Base-by-base conservation (phyloP, 1,140 invertebrate species). In the Phortica variegata region DNA sequence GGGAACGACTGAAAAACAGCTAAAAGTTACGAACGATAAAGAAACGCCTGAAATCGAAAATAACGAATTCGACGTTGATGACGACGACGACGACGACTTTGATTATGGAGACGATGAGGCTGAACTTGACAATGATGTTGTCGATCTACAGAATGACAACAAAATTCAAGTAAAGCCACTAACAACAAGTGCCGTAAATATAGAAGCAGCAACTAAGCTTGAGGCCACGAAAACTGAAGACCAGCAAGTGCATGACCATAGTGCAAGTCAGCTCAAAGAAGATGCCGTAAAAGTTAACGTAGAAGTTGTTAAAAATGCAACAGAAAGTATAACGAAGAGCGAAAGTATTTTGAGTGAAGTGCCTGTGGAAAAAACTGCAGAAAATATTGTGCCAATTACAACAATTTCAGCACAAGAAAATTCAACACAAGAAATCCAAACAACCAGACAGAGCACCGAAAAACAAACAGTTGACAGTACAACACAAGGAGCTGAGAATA, bases 1-100 rank as follows among this genome's bases (percentile, higher is more conserved):
- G 5, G 51, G 58, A 15, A 48, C 40, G 18, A 36, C 46, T 8
- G 38, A 61, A 6, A 52, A 65, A 33, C 56, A 63, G 23, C 34
- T n/a, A 37, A 39, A 10, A 39, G 9, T 18, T 39, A 15, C 12
- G 19, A 39, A 39, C 17, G 60, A 57, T 37, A 48, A 65, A 16
- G 52, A 45, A 17, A 51, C 23, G 3, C 12, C 3, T 17, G 49
- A 36, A 53, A 49, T 16, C 34, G 49, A 16, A 18, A 44, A 33
- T 38, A 41, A 49, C 31, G 47, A 48, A 18, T 37, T 47, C 15
- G 37, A 40, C 21, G 51, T 52, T 18, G 47, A 58, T 7, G 15
- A 45, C 7, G 47, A 54, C 20, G 47, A 56, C n/a, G 42, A 55
- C 33, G 42, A 54, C 10, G 42, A 55, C 12, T 32, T 26, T 18